A percentile compares a stretch with the other conserved stretches of the same genome.
These are phyloP conservation scores for Forbesichthys papilliferus DNA, from an alignment of 2,113 vertebrate species.

Conservation along the genomic window DNA sequence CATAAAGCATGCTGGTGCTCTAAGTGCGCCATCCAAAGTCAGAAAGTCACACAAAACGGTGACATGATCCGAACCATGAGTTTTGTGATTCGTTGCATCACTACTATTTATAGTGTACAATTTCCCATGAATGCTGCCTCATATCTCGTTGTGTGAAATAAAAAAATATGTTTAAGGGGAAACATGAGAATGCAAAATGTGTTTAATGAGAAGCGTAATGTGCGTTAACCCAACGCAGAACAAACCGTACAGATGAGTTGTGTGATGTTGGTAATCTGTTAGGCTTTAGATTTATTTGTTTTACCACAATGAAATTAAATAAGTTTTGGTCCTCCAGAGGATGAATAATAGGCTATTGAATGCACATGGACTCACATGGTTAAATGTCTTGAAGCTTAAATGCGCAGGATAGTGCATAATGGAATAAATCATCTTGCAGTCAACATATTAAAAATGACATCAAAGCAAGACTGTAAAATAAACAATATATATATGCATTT, in stretches of 20 bases:
- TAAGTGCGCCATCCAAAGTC: too few relatives aligned
- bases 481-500: too few relatives aligned
- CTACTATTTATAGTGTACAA: slow-evolving; percentile 9
- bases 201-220: slow-evolving; percentile 16
- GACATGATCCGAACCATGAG: too few relatives aligned
- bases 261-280: too few relatives aligned
- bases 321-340: too few relatives aligned
- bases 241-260: neutral
- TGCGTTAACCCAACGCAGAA: neutral
- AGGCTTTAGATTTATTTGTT: neutral
- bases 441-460: too few relatives aligned
- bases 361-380: slow-evolving; percentile 18
- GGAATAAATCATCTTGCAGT: neutral
- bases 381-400: slow-evolving; percentile 21
- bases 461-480: too few relatives aligned
- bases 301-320: too few relatives aligned
- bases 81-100: too few relatives aligned
- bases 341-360: neutral
- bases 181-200: slow-evolving; percentile 20
- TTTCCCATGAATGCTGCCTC: slow-evolving; percentile 1
- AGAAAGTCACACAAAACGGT: too few relatives aligned
- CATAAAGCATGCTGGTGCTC: too few relatives aligned
- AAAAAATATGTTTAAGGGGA: neutral
- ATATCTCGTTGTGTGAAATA: neutral
- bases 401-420: slow-evolving; percentile 6